phyloP scores from a whole-genome alignment of 2,113 vertebrate species.

The Pimephales promelas region DNA sequence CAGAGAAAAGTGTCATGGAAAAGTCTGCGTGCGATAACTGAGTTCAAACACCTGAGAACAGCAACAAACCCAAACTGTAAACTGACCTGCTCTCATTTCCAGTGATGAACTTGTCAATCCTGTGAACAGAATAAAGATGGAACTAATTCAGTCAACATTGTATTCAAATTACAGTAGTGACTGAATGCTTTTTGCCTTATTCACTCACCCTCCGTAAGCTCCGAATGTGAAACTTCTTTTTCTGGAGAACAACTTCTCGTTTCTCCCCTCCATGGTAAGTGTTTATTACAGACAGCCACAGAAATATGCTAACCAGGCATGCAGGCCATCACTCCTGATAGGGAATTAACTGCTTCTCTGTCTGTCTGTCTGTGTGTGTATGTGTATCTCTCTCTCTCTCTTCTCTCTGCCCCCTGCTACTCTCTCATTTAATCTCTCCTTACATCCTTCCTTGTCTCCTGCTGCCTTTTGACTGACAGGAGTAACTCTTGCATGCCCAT shows the following conservation, averaged over 20 bases:
- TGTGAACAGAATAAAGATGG: constrained; percentile 59
- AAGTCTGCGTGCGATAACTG: constrained; percentile 29
- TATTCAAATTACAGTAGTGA: background rate
- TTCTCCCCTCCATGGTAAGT: constrained; percentile 66
- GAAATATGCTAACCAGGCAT: constrained; percentile 62
- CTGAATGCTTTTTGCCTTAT: background rate
- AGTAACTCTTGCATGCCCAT: constrained; percentile 71
- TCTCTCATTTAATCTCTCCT: constrained; percentile 77
- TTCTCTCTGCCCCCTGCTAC: constrained; percentile 70
- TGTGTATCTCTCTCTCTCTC: constrained; percentile 66
- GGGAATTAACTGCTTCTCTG: constrained; percentile 68
- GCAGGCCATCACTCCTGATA: constrained; percentile 77
- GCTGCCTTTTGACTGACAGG: constrained; percentile 70
- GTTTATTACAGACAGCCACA: constrained; percentile 57
- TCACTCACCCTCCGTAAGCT: constrained; percentile 80
- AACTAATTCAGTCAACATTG: background rate
- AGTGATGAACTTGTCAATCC: constrained; percentile 67
- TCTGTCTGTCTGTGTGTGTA: constrained; percentile 60
- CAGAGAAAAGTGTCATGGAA: constrained; percentile 39
- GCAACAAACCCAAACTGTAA: background rate
- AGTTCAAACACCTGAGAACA: background rate
- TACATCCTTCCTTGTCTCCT: constrained; percentile 70
- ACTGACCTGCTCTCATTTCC: constrained; percentile 66
- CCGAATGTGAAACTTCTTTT: constrained; percentile 81
- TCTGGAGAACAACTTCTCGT: constrained; percentile 74